These are phyloP conservation scores for Stichodactyla helianthus DNA, from an alignment of 64 coral and sea anemone species.

Conservation along the genomic window DNA sequence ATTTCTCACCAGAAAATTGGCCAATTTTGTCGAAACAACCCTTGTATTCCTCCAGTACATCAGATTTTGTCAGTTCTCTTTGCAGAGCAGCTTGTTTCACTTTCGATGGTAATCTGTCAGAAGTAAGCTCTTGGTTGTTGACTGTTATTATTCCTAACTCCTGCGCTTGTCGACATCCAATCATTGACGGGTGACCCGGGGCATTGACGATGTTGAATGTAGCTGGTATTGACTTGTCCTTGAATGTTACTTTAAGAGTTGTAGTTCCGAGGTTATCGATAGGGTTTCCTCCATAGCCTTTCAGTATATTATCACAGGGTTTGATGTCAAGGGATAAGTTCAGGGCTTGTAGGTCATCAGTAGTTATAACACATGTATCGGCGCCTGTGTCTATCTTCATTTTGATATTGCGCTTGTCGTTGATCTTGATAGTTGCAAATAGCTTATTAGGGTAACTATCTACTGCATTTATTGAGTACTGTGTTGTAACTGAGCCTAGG, in stretches of 20 bases:
- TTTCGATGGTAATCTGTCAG: neutral
- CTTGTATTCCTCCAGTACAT: neutral
- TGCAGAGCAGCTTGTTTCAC: neutral
- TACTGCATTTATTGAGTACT: slow-evolving; percentile 23
- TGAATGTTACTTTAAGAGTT: slow-evolving; percentile 29
- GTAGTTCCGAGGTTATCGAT: slow-evolving; percentile 40
- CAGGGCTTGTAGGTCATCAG: slow-evolving; percentile 35
- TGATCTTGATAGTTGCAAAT: slow-evolving; percentile 26
- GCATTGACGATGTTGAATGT: slow-evolving; percentile 40
- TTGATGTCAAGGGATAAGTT: slow-evolving; percentile 22
- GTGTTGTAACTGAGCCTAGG: slow-evolving; percentile 11
- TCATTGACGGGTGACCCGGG: neutral
- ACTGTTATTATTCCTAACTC: slow-evolving; percentile 42
- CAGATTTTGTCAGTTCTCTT: neutral
- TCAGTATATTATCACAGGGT: slow-evolving; percentile 22
- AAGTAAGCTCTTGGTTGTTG: slow-evolving; percentile 41
- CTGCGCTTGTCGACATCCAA: slow-evolving; percentile 25
- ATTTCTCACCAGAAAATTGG: slow-evolving; percentile 37
- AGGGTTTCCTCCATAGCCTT: slow-evolving; percentile 40
- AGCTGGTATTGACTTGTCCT: slow-evolving; percentile 21
- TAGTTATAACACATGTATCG: slow-evolving; percentile 15
- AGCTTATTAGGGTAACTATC: slow-evolving; percentile 44
- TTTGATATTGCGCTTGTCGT: slow-evolving; percentile 25
- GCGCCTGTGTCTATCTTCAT: too few species aligned
- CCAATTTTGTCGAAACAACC: slow-evolving; percentile 7